Conservation (phyloP, 2,888 invertebrate genomes). For the Melanargia galathea region DNA sequence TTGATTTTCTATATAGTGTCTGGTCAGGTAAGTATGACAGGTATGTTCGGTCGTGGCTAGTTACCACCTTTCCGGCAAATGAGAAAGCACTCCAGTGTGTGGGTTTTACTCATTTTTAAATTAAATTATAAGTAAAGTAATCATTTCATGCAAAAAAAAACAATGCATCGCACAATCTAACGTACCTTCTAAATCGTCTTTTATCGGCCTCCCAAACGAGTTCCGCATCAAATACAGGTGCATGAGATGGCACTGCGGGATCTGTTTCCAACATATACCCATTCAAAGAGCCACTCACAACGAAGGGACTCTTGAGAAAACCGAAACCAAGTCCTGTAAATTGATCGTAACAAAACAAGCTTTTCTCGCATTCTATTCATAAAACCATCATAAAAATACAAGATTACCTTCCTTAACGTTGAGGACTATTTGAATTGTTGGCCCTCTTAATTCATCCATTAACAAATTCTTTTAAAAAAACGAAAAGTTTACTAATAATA, state of each 20-base stretch:
- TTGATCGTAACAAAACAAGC: not conserved
- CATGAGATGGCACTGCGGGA: conserved; percentile 79
- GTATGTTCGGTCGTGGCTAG: no score
- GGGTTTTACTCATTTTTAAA: no score
- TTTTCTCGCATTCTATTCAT: not conserved
- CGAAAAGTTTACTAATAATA: conserved; percentile 50
- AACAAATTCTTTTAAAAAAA: conserved; percentile 45
- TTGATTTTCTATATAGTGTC: no score
- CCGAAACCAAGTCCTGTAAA: conserved; percentile 82
- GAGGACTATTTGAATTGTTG: conserved; percentile 85
- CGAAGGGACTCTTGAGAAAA: conserved; percentile 77
- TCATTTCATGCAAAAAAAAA: no score
- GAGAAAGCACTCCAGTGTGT: no score
- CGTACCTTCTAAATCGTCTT: conserved; percentile 84
- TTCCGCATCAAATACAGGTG: conserved; percentile 86
- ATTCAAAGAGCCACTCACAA: conserved; percentile 84
- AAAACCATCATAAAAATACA: conserved; percentile 6
- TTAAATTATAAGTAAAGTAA: no score
- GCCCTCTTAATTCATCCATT: conserved; percentile 85
- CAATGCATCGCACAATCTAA: no score
- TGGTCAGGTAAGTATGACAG: no score
- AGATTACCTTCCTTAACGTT: conserved; percentile 84
- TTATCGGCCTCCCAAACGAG: conserved; percentile 91
- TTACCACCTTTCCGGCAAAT: no score
- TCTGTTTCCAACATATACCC: conserved; percentile 87